These are phyloP conservation scores for Toxotes chatareus DNA, from an alignment of 2,113 vertebrate species.

Conservation along the genomic window DNA sequence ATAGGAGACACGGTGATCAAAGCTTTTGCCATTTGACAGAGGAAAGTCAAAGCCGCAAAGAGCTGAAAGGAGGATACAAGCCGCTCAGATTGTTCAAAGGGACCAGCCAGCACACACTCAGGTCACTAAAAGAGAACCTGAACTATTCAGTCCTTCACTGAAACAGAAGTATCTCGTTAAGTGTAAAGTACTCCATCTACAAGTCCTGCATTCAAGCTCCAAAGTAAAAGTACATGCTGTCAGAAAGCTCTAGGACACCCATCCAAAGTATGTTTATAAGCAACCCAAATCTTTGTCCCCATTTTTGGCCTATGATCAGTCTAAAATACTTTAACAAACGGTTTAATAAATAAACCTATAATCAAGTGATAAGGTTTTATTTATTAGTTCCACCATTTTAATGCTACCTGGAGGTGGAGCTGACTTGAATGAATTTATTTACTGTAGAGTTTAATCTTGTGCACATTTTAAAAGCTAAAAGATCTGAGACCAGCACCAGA, in stretches of 20 bases:
- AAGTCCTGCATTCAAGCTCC: background rate
- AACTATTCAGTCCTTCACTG: too few species aligned
- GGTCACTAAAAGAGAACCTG: too few species aligned
- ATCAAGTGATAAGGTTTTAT: background rate
- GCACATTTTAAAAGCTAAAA: too few species aligned
- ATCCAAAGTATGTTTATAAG: background rate
- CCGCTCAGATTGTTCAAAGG: conserved; percentile 55
- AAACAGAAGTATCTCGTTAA: too few species aligned
- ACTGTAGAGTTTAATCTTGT: too few species aligned
- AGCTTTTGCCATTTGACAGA: conserved; percentile 68
- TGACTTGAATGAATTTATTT: too few species aligned
- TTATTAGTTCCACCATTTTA: background rate
- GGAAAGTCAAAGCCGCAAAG: conserved; percentile 52
- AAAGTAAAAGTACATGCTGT: background rate
- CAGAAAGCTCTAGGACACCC: background rate
- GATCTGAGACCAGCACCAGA: background rate
- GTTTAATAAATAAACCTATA: background rate
- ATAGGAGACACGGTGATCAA: conserved; percentile 70
- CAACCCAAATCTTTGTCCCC: background rate
- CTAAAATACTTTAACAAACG: background rate
- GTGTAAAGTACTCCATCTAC: too few species aligned
- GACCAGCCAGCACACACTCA: background rate
- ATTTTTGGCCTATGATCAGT: too few species aligned
- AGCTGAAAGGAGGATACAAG: conserved; percentile 12
- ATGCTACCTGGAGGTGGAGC: too few species aligned